These are phyloP conservation scores for Marronus borbonicus DNA, from an alignment of 2,888 invertebrate genomes.

Conservation along the genomic window DNA sequence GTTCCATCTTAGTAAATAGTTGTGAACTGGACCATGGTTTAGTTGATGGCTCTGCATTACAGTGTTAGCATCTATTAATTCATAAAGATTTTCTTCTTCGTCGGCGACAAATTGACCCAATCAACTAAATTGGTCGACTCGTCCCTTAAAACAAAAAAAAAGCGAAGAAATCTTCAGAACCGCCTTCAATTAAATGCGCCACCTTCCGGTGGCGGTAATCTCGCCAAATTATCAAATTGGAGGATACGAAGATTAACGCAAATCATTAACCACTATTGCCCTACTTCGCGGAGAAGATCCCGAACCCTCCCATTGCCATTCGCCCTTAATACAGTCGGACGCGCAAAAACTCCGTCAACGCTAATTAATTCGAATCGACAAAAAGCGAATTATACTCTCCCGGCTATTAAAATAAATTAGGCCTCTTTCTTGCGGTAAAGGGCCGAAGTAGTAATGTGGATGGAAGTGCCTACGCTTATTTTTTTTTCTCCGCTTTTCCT, in stretches of 20 bases:
- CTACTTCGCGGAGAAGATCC: not conserved
- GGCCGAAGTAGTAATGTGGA: not conserved
- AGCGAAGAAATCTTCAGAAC: not conserved
- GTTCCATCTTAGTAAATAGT: no score
- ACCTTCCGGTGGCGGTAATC: conserved; percentile 23
- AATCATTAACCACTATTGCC: conserved; percentile 39
- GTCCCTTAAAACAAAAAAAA: not conserved
- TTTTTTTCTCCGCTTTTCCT: conserved; percentile 6
- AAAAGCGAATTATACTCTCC: conserved; percentile 39
- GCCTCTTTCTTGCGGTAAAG: conserved; percentile 14
- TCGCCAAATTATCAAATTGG: conserved; percentile 39
- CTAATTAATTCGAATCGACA: conserved; percentile 39
- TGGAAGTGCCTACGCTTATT: conserved; percentile 29
- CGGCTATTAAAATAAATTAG: conserved; percentile 37
- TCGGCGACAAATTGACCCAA: not conserved
- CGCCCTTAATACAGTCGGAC: conserved; percentile 9
- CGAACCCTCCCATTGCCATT: not conserved
- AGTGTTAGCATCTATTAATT: no score
- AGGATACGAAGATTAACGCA: conserved; percentile 36
- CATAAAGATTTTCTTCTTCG: not conserved
- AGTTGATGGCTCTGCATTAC: no score
- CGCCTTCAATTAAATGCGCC: conserved; percentile 25
- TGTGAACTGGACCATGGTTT: no score
- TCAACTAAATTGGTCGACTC: conserved; percentile 1
- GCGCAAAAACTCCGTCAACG: conserved; percentile 38